A percentile compares a stretch with the other conserved stretches of the same genome.
These are phyloP conservation scores for Neomonachus schauinslandi DNA, from an alignment of 2,113 vertebrate species.

Conservation along the genomic window DNA sequence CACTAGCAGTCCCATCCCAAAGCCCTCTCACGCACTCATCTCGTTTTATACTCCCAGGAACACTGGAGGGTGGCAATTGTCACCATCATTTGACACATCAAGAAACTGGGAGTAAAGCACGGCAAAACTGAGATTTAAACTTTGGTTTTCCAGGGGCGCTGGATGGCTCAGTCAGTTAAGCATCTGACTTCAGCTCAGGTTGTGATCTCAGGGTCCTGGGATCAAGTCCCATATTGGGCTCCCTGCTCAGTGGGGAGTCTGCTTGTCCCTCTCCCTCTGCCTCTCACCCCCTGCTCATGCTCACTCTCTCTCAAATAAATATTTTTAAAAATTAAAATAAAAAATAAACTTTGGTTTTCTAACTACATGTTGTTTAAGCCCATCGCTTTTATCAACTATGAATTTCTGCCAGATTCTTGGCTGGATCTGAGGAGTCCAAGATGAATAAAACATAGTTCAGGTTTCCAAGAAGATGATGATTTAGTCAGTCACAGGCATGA, in stretches of 20 bases:
- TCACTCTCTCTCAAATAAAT: not conserved
- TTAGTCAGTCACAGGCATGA: not conserved
- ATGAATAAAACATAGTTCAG: not conserved
- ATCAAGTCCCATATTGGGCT: not conserved
- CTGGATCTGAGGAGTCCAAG: not conserved
- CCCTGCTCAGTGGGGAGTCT: not conserved
- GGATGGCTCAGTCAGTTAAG: not conserved
- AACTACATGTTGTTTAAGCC: not conserved
- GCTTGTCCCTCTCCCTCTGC: not conserved
- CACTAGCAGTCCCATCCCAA: not conserved
- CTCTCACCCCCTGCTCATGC: too few species aligned
- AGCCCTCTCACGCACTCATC: not conserved
- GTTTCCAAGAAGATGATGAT: not conserved
- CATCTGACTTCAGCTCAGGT: not conserved
- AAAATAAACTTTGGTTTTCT: not conserved
- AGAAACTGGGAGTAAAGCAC: not conserved
- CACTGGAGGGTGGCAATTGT: accelerated
- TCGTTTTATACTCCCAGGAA: not conserved
- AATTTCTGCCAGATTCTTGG: constrained; percentile 12
- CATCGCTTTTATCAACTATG: not conserved
- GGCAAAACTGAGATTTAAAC: constrained; percentile 2
- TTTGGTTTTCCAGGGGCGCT: not conserved
- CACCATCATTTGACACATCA: not conserved
- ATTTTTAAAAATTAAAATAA: not conserved
- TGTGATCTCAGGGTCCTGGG: not conserved